Evolutionary conservation across 30 jellyfish, hydroid and myxozoan species (phyloP).

Genomic region (Aurelia coerulea): DNA sequence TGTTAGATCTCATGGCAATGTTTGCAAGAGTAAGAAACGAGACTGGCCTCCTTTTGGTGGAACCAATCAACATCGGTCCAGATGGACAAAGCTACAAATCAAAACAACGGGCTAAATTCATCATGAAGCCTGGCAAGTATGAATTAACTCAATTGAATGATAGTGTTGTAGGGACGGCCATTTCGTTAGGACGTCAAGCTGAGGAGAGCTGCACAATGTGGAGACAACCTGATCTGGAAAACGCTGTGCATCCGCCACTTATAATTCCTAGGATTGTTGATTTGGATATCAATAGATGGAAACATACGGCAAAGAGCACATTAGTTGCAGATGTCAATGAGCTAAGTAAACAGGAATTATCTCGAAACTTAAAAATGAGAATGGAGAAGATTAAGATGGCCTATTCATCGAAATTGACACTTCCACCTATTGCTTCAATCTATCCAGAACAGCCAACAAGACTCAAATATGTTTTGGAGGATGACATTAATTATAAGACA

Average conservation of each 20-base stretch:
- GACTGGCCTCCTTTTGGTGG: constrained; percentile 65
- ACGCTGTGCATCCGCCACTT: constrained; percentile 1
- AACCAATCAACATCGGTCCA: constrained; percentile 30
- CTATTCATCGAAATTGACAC: constrained; percentile 48
- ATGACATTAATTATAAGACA: no score
- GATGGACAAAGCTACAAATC: neutral
- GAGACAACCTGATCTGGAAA: constrained; percentile 35
- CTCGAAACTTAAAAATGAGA: constrained; percentile 5
- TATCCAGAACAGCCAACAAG: constrained; percentile 54
- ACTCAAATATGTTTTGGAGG: neutral
- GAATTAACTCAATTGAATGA: constrained; percentile 19
- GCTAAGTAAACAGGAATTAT: neutral
- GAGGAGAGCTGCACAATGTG: constrained; percentile 53
- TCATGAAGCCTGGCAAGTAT: constrained; percentile 7
- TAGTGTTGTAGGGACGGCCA: constrained; percentile 28
- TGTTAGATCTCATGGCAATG: constrained; percentile 46
- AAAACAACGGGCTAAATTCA: neutral
- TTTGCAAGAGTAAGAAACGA: constrained; percentile 50
- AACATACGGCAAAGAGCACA: constrained; percentile 38
- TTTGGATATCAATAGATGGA: constrained; percentile 80
- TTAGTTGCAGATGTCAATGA: constrained; percentile 42
- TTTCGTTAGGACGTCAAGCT: constrained; percentile 11
- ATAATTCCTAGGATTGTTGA: constrained; percentile 71
- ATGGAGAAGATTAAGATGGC: constrained; percentile 61
- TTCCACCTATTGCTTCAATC: constrained; percentile 82